Base-by-base conservation (phyloP, 2,797 vertebrate species). In the Phoebastria nigripes region DNA sequence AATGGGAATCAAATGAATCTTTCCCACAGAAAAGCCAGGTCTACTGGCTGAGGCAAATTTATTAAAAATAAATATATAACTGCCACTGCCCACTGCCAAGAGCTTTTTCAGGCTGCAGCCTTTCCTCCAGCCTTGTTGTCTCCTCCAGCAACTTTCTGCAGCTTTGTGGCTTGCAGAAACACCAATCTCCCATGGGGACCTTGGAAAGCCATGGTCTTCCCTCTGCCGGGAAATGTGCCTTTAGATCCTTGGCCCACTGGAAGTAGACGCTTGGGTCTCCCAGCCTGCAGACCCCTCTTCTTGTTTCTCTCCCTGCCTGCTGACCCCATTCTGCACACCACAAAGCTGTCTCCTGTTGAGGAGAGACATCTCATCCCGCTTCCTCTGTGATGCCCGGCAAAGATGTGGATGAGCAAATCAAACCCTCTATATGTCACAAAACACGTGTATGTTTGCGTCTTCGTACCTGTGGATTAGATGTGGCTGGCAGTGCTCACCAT, bases 381-480 rank as follows among this genome's bases (percentile, higher is more conserved):
- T 35, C 35, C 7, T 66, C 8, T 9, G 4, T 1, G 0, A 2
- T 55, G 44, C n/a, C 14, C 0, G 0, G 33, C 26, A 5, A 58
- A 77, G 18, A 9, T 37, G 9, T 10, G 19, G 25, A 35, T 65
- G 62, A 83, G 12, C 33, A 82, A 79, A 55, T 35, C 24, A 55
- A 71, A 35, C n/a, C 14, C 31, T 56, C 33, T 31, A 0, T 19
- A 28, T 18, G 13, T 47, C 72, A 54, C 28, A 25, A 39, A 73
- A 61, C 1, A 0, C 6, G 5, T 61, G 9, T 28, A 14, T 16
- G 5, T 47, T 52, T 80, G 24, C 29, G 42, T 21, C 14, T 6
- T 47, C 1, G 0, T 21, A 22, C 15, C 33, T 55, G 22, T 46
- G 18, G 33, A 49, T 42, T 82, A 54, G 5, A 14, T 26, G 15